Percentiles rank a stretch among this genome's conserved stretches.
These are phyloP conservation scores for Lasioglossum albipes DNA, from an alignment of 1,140 invertebrate genomes.

Conservation along the genomic window DNA sequence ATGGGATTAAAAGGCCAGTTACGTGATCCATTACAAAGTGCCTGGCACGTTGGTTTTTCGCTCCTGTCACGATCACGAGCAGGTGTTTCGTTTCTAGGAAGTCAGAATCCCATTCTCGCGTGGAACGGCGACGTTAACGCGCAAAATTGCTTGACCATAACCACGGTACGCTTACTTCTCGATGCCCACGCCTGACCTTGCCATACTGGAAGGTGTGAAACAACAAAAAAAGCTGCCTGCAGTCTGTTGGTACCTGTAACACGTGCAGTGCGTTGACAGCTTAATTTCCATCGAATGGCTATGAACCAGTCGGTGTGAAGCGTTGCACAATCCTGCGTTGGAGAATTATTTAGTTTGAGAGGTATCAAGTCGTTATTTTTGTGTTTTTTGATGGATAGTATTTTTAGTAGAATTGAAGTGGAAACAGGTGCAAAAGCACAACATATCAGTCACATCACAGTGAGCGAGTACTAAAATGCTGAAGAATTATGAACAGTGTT, in stretches of 20 bases:
- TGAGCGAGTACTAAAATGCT: too few relatives aligned
- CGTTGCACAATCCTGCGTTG: too few relatives aligned
- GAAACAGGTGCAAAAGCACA: too few relatives aligned
- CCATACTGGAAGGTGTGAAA: slow-evolving; percentile 28
- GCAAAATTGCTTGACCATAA: slow-evolving; percentile 44
- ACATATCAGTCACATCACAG: too few relatives aligned
- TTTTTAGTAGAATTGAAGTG: too few relatives aligned
- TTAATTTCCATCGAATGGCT: not conserved
- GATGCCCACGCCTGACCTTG: slow-evolving; percentile 59
- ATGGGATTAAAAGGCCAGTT: not conserved
- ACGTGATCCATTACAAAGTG: not conserved
- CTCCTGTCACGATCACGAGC: not conserved
- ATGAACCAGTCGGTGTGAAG: not conserved
- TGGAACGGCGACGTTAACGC: slow-evolving; percentile 37
- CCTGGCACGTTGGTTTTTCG: not conserved
- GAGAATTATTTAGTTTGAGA: too few relatives aligned
- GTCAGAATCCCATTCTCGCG: not conserved
- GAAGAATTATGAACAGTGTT: too few relatives aligned
- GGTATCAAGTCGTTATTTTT: too few relatives aligned
- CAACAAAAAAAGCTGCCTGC: slow-evolving; percentile 33
- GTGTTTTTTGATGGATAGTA: too few relatives aligned
- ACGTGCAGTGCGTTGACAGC: not conserved
- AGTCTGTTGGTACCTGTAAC: not conserved
- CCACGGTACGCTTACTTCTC: slow-evolving; percentile 40
- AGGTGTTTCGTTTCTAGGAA: slow-evolving; percentile 23